Percentiles rank a stretch among this genome's conserved stretches.
Evolutionary conservation across 2,797 vertebrate genomes (phyloP).

Genomic region (Tangara arthus): DNA sequence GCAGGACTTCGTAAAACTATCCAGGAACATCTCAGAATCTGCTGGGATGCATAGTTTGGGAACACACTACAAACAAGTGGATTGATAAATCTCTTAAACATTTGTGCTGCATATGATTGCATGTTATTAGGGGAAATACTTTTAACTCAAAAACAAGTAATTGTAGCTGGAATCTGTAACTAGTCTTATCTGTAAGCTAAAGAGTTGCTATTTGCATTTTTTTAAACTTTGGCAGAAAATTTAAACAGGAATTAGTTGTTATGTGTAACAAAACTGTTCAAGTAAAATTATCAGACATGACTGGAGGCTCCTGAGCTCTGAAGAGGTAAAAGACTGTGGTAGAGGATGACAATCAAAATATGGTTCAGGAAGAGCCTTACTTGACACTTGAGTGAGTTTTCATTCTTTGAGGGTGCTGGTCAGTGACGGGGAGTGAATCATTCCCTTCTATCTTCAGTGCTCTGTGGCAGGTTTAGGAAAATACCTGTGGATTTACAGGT

Average conservation of each 20-base stretch:
- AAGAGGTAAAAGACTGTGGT: background rate
- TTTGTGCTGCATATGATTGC: background rate
- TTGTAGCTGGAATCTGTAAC: background rate
- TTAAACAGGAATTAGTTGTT: background rate
- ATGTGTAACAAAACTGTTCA: background rate
- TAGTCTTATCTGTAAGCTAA: background rate
- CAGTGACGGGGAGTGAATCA: background rate
- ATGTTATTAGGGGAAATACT: background rate
- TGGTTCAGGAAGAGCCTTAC: background rate
- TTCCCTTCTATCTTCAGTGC: background rate
- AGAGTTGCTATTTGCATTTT: background rate
- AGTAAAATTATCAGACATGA: background rate
- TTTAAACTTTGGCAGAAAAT: background rate
- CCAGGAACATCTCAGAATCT: background rate
- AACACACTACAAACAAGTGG: background rate
- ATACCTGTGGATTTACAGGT: background rate
- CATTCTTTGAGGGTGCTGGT: background rate
- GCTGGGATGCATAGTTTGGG: background rate
- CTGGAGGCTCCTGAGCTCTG: background rate
- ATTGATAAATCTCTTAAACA: background rate
- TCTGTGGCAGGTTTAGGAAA: background rate
- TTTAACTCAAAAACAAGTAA: background rate
- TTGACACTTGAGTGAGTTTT: background rate
- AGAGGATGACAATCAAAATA: background rate
- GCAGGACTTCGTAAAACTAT: background rate